Percentiles rank a stretch among this genome's conserved stretches.
Evolutionary conservation across 2,888 invertebrate genomes (phyloP).

Genomic region (Cordilura impudica): DNA sequence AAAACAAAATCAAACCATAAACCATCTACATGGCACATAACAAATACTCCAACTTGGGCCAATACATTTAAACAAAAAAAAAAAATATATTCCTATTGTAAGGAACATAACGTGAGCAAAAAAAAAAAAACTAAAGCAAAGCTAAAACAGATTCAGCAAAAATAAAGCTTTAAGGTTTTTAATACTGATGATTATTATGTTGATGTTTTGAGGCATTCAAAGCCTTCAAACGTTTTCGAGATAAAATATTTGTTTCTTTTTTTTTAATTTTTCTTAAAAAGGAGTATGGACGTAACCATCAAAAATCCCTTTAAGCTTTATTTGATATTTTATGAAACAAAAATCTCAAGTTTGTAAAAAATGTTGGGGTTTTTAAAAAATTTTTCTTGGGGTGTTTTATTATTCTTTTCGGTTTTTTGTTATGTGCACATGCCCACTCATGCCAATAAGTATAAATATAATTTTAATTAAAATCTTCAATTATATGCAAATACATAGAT

Average conservation of each 20-base stretch:
- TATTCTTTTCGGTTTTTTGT: neutral
- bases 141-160: slow-evolving; percentile 17
- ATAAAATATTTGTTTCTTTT: slow-evolving; percentile 46
- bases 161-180: slow-evolving; percentile 42
- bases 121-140: neutral
- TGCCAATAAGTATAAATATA: slow-evolving; percentile 10
- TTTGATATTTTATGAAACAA: neutral
- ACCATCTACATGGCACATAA: slow-evolving; percentile 8
- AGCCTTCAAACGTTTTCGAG: slow-evolving; percentile 50
- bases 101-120: slow-evolving; percentile 1
- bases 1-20: slow-evolving; percentile 40
- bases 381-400: slow-evolving; percentile 20
- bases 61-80: slow-evolving; percentile 22
- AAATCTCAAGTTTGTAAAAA: neutral
- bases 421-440: neutral
- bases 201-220: slow-evolving; percentile 36
- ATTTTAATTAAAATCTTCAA: neutral
- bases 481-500: neutral
- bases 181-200: slow-evolving; percentile 61
- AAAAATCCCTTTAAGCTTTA: slow-evolving; percentile 29
- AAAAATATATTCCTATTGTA: neutral
- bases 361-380: slow-evolving; percentile 1
- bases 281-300: slow-evolving; percentile 14
- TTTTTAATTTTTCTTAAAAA: neutral
- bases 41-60: neutral